Percentiles rank a stretch among this genome's conserved stretches.
Conservation (phyloP, 2,888 invertebrate species). For the Hemistola chrysoprasaria region DNA sequence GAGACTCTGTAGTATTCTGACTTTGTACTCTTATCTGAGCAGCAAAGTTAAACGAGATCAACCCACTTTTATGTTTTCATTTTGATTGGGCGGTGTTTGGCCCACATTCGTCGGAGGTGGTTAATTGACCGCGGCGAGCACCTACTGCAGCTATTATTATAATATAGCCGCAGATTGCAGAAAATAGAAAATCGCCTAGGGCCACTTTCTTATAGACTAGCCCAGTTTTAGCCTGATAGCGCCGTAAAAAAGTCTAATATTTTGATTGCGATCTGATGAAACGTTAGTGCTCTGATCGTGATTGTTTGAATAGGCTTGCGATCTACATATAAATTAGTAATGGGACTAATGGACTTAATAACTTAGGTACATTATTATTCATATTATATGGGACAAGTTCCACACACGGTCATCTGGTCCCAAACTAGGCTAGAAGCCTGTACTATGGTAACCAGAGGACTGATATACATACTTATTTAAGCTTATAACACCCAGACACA, state of each 20-base stretch:
- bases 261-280: neutral
- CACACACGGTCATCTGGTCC: no score
- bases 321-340: no score
- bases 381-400: no score
- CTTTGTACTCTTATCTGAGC: no score
- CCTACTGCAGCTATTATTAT: slow-evolving; percentile 65
- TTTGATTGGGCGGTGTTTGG: slow-evolving; percentile 48
- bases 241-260: slow-evolving; percentile 30
- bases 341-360: no score
- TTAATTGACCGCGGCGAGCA: slow-evolving; percentile 65
- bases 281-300: no score
- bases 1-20: neutral
- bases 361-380: no score
- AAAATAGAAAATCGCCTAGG: slow-evolving; percentile 75
- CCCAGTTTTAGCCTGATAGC: slow-evolving; percentile 54
- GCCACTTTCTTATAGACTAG: slow-evolving; percentile 65
- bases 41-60: slow-evolving; percentile 2
- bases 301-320: no score
- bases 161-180: slow-evolving; percentile 69
- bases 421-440: no score
- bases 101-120: slow-evolving; percentile 47
- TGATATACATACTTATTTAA: no score
- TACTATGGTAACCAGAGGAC: no score
- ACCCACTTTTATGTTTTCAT: slow-evolving; percentile 34
- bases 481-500: no score